Percentiles rank a stretch among this genome's conserved stretches.
These are phyloP conservation scores for Aphodius granarius DNA, from an alignment of 2,888 invertebrate genomes.

Conservation along the genomic window DNA sequence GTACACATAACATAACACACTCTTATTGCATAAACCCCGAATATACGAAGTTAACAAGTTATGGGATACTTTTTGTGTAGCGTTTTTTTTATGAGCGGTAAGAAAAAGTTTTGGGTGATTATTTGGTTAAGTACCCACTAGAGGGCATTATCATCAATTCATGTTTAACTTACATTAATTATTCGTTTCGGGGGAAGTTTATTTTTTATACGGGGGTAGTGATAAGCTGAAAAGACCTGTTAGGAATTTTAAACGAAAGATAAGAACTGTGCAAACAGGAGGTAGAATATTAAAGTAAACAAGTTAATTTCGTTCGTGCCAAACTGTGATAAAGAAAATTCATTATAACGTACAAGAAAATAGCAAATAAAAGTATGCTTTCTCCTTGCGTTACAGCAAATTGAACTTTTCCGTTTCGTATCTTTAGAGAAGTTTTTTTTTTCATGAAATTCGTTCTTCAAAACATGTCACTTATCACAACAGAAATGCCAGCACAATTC, in stretches of 20 bases:
- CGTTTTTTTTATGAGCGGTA: not conserved
- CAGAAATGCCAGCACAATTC: too few species aligned
- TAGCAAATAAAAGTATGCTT: not conserved
- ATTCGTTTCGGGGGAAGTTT: not conserved
- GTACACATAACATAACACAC: not conserved
- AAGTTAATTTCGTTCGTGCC: not conserved
- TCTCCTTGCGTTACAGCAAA: not conserved
- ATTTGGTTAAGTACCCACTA: not conserved
- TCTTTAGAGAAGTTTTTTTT: too few species aligned
- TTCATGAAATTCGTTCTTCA: too few species aligned
- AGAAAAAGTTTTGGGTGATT: not conserved
- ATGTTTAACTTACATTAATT: not conserved
- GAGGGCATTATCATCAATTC: not conserved
- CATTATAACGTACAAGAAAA: not conserved
- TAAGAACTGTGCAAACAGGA: not conserved
- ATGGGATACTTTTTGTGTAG: not conserved
- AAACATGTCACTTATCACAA: too few species aligned
- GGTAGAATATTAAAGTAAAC: not conserved
- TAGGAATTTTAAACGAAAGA: not conserved
- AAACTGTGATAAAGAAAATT: not conserved
- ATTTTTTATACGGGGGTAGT: not conserved
- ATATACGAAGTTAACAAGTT: not conserved
- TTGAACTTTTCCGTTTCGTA: not conserved
- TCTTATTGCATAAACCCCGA: not conserved
- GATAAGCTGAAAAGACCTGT: not conserved